Base-by-base conservation (phyloP, 1,140 invertebrate genomes). In the Lasioglossum baleicum region DNA sequence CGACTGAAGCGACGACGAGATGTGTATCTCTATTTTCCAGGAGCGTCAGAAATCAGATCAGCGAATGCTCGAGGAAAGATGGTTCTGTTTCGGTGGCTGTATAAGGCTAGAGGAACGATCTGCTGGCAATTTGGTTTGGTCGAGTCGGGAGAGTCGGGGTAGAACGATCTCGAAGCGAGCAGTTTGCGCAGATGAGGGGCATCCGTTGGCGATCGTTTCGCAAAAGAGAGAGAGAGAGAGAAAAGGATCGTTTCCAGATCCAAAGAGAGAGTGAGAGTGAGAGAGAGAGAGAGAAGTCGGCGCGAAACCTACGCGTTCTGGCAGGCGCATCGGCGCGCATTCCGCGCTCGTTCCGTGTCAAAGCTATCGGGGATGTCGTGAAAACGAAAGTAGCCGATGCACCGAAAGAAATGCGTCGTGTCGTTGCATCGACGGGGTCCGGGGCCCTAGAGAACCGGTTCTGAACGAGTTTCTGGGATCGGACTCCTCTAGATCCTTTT, bases 331-430 rank as follows among this genome's bases (percentile, higher is more conserved):
- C 65, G 79, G 22, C 80, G 80, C 71, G 83, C 83, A 79, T 85
- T 79, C 84, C 80, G 80, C 83, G 76, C 72, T 70, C 83, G 83
- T 86, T 83, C 76, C 80, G 83, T 80, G 80, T 86, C 83, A 83
- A 85, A 86, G 80, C 80, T 80, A 80, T 83, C 80, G 44, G 75
- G 63, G 83, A 72, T 85, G 80, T 84, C 79, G 89, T 82, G 90
- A 90, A 90, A 91, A 90, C 88, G 90, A 91, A 91, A 90, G 90
- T 90, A 86, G 89, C 85, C 84, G 83, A 86, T 86, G 72, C 80
- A 76, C 75, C 44, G 83, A 85, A 86, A 85, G 83, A 86, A 85
- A 86, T 79, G 87, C 89, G 88, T 89, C 88, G 83, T 84, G 86
- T 87, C 86, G 89, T 89, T 84, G 83, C 80, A 88, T 85, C 88